Evolutionary conservation across 2,888 invertebrate species (phyloP).

Genomic region (Erannis defoliaria): DNA sequence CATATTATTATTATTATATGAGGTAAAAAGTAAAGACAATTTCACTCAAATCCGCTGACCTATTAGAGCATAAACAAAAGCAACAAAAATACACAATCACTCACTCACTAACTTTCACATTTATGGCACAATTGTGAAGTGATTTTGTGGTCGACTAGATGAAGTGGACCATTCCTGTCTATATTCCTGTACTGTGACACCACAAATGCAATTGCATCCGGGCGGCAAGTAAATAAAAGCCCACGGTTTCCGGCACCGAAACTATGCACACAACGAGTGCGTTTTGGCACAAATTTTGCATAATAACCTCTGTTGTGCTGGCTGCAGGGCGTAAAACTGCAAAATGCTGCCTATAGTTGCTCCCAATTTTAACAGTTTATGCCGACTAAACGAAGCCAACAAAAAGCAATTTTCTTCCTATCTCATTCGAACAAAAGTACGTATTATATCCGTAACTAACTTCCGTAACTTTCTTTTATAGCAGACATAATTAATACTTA

Average conservation of each 20-base stretch:
- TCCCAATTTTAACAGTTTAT: constrained; percentile 45
- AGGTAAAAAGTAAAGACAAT: too few species aligned
- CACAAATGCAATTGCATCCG: constrained; percentile 68
- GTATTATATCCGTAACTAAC: constrained; percentile 28
- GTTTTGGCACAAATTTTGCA: constrained; percentile 79
- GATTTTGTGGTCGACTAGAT: constrained; percentile 8
- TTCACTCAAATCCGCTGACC: neutral
- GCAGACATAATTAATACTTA: constrained; percentile 33
- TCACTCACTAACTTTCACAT: too few species aligned
- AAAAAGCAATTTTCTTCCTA: constrained; percentile 44
- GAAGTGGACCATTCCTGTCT: constrained; percentile 2
- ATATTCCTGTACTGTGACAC: constrained; percentile 32
- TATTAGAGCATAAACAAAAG: too few species aligned
- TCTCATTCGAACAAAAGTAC: constrained; percentile 32
- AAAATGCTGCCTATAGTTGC: constrained; percentile 49
- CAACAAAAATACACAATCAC: too few species aligned
- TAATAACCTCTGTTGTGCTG: constrained; percentile 69
- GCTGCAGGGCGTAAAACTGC: constrained; percentile 62
- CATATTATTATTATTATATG: too few species aligned
- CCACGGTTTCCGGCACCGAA: constrained; percentile 63
- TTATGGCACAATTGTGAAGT: neutral
- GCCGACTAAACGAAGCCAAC: constrained; percentile 47
- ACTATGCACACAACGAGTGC: constrained; percentile 62
- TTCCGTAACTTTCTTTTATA: constrained; percentile 31
- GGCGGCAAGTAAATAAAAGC: constrained; percentile 70